Percentiles rank a stretch among this genome's conserved stretches.
phyloP scores from a whole-genome alignment of 2,797 vertebrate genomes.

The Podargus strigoides region DNA sequence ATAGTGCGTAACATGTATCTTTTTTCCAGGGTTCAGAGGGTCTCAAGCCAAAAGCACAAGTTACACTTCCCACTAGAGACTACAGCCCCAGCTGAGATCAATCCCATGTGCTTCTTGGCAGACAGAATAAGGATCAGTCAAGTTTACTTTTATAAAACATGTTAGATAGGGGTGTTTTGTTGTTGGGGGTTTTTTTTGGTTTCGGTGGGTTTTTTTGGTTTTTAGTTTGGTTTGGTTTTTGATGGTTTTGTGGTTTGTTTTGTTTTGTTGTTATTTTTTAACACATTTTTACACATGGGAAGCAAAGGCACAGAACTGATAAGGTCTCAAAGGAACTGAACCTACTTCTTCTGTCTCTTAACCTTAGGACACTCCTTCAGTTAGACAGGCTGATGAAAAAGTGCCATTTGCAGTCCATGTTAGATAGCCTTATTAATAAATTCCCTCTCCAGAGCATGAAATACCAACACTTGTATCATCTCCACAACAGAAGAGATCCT shows the following conservation, averaged over 20 bases:
- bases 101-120: background rate
- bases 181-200: no score
- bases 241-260: no score
- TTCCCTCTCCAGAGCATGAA: background rate
- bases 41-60: background rate
- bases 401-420: background rate
- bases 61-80: background rate
- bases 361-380: background rate
- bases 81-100: background rate
- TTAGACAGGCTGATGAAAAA: background rate
- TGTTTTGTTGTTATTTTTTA: no score
- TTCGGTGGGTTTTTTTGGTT: no score
- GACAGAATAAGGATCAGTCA: background rate
- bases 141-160: background rate
- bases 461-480: background rate
- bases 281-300: background rate
- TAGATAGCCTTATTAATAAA: background rate
- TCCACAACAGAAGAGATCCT: background rate
- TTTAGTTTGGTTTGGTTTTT: no score
- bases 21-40: background rate
- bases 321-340: background rate
- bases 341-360: background rate
- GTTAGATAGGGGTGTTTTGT: background rate
- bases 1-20: rapidly evolving
- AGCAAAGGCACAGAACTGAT: background rate